Conservation (phyloP, 2,888 invertebrate genomes). For the Rhimphoctona megacephalus region DNA sequence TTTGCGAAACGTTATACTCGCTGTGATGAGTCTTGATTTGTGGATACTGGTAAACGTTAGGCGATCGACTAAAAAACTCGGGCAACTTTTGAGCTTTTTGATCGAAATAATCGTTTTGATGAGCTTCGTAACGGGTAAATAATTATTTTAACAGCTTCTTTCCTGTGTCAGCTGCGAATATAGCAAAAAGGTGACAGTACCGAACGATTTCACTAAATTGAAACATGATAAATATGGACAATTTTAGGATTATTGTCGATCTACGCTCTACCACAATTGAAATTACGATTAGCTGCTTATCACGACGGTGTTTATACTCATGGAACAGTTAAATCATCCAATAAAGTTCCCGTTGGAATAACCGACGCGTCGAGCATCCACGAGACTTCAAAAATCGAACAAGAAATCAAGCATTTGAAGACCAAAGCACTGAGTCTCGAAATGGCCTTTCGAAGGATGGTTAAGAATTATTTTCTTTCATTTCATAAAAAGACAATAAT, state of each 20-base stretch:
- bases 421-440: slow-evolving; percentile 72
- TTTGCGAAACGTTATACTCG: slow-evolving; percentile 38
- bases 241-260: slow-evolving; percentile 67
- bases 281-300: slow-evolving; percentile 47
- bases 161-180: neutral
- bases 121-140: slow-evolving; percentile 72
- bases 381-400: slow-evolving; percentile 49
- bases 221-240: neutral
- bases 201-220: neutral
- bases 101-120: slow-evolving; percentile 69
- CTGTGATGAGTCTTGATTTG: slow-evolving; percentile 72
- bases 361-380: slow-evolving; percentile 53
- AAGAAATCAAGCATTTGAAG: slow-evolving; percentile 71
- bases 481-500: neutral
- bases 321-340: slow-evolving; percentile 23
- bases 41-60: slow-evolving; percentile 73
- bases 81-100: slow-evolving; percentile 62
- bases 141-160: slow-evolving; percentile 6
- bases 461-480: slow-evolving; percentile 38
- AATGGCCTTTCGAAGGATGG: slow-evolving; percentile 73
- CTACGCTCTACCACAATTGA: slow-evolving; percentile 57
- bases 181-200: neutral
- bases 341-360: slow-evolving; percentile 52
- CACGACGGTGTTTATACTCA: neutral
- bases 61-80: slow-evolving; percentile 50